Conservation (phyloP, 1,140 invertebrate species). For the Caerostris darwini region DNA sequence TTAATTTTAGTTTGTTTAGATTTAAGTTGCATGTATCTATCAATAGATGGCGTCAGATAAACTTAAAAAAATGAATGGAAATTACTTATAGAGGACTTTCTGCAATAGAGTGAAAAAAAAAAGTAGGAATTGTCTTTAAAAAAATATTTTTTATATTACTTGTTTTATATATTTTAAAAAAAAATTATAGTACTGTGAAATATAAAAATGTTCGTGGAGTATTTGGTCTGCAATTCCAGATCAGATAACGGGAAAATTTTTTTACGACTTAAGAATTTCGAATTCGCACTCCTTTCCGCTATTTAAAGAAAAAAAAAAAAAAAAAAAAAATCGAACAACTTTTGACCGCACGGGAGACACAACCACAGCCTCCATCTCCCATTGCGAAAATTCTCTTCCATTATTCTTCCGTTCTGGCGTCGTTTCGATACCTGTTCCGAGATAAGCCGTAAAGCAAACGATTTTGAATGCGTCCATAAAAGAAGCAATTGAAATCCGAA, state of each 20-base stretch:
- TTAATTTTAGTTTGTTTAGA: no score
- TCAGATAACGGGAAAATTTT: not conserved
- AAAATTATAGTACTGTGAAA: not conserved
- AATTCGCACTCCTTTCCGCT: not conserved
- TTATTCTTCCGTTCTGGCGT: constrained; percentile 53
- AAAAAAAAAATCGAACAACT: constrained; percentile 24
- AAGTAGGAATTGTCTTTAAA: no score
- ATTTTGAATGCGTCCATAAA: constrained; percentile 70
- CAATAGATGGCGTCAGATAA: no score
- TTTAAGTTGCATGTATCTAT: no score
- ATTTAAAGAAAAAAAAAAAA: not conserved
- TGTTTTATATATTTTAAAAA: no score
- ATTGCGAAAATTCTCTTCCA: constrained; percentile 27
- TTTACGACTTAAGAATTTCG: constrained; percentile 22
- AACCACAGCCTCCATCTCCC: not conserved
- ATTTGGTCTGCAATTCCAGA: not conserved
- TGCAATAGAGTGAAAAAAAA: no score
- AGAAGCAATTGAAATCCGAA: constrained; percentile 70
- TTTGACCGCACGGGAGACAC: constrained; percentile 42
- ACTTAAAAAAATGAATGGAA: no score
- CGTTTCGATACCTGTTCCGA: constrained; percentile 42
- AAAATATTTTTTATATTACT: no score
- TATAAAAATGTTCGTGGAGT: not conserved
- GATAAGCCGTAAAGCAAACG: constrained; percentile 67
- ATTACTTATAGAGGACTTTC: no score